phyloP scores from a whole-genome alignment of 1,140 invertebrate species.

The Eupeodes corollae region DNA sequence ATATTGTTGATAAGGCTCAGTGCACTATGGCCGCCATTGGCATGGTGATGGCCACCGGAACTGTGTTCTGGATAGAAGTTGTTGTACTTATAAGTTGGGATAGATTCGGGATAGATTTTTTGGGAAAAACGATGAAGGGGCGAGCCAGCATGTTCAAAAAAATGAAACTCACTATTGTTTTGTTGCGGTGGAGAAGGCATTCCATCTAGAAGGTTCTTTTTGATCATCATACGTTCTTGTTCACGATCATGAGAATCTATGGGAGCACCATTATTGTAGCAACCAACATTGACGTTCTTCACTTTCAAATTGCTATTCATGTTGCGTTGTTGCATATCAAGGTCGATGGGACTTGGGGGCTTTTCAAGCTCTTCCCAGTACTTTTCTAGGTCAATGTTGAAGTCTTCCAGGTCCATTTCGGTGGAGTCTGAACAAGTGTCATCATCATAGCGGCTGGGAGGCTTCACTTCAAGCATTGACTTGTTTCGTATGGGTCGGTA shows the following conservation, averaged over 20 bases:
- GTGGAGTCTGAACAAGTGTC: constrained; percentile 35
- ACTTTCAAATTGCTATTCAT: constrained; percentile 35
- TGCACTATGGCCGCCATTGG: constrained; percentile 25
- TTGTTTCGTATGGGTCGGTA: constrained; percentile 27
- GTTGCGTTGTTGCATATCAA: constrained; percentile 33
- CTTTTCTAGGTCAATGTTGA: constrained; percentile 36
- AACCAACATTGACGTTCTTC: constrained; percentile 33
- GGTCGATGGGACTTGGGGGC: constrained; percentile 32
- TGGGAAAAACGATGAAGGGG: constrained; percentile 23
- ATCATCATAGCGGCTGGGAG: constrained; percentile 29
- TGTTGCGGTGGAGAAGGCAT: constrained; percentile 33
- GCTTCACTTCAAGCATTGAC: constrained; percentile 32
- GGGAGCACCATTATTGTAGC: constrained; percentile 35
- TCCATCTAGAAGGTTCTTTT: constrained; percentile 30
- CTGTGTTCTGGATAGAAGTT: constrained; percentile 30
- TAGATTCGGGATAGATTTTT: constrained; percentile 30
- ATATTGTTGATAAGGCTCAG: constrained; percentile 38
- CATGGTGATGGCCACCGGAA: constrained; percentile 28
- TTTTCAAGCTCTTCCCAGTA: constrained; percentile 37
- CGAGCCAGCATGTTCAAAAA: constrained; percentile 29
- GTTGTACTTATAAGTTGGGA: constrained; percentile 35
- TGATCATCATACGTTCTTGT: constrained; percentile 35
- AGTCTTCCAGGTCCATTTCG: constrained; percentile 34
- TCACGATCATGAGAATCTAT: constrained; percentile 33
- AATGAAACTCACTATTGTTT: constrained; percentile 20